phyloP scores from a whole-genome alignment of 2,113 vertebrate genomes.

The Genyomyrus donnyi region DNA sequence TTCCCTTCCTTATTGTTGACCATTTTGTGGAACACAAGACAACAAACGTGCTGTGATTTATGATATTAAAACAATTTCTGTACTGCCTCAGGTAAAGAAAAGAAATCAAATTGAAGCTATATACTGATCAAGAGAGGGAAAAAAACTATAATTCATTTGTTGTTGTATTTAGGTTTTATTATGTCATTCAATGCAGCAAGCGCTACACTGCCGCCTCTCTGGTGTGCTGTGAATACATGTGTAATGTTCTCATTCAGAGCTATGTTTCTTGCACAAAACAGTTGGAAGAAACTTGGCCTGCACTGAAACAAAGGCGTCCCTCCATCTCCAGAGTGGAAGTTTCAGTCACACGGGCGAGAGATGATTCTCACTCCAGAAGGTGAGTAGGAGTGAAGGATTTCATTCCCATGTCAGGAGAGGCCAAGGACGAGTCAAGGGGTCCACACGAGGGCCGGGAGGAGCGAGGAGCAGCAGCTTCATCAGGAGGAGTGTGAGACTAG shows the following conservation, averaged over 20 bases:
- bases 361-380: conserved; percentile 9
- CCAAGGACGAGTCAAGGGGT: not conserved
- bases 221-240: not conserved
- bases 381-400: conserved; percentile 7
- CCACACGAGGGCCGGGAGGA: not conserved
- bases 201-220: not conserved
- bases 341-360: not conserved
- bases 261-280: not conserved
- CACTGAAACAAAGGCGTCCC: not conserved
- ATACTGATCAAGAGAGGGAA: not conserved
- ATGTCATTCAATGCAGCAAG: not conserved
- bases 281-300: not conserved
- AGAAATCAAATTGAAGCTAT: conserved; percentile 5
- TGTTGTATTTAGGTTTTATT: not conserved
- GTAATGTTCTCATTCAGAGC: not conserved
- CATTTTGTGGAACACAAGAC: not conserved
- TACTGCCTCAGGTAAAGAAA: not conserved
- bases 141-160: conserved; percentile 8
- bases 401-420: not conserved
- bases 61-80: conserved; percentile 16
- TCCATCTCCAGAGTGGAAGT: not conserved
- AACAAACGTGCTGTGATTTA: conserved; percentile 2
- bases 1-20: not conserved
- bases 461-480: not conserved
- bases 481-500: not conserved